Evolutionary conservation across 2,888 invertebrate genomes (phyloP).

Genomic region (Cephus runcator): DNA sequence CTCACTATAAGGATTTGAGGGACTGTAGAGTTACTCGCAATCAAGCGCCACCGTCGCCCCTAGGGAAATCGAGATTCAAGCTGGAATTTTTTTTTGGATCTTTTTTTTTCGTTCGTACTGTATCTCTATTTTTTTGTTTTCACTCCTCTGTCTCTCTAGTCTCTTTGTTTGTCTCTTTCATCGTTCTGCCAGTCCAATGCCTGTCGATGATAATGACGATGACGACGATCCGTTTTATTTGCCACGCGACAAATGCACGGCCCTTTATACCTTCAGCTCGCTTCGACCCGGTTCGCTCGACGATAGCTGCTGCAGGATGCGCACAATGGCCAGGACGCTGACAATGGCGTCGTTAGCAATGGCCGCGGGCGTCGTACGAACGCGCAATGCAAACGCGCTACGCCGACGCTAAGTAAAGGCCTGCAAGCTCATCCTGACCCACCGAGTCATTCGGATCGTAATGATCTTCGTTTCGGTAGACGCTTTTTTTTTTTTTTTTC

Average conservation of each 20-base stretch:
- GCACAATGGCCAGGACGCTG: constrained; percentile 57
- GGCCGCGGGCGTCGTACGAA: constrained; percentile 47
- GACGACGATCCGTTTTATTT: not conserved
- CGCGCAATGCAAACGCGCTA: constrained; percentile 47
- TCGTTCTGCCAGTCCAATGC: not conserved
- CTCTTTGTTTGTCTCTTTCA: not conserved
- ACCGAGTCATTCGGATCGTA: constrained; percentile 33
- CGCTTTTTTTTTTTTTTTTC: not conserved
- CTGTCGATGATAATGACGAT: not conserved
- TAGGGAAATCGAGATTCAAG: not conserved
- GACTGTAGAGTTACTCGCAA: not conserved
- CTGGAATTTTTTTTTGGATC: not conserved
- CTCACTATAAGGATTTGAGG: not conserved
- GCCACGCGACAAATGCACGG: not conserved
- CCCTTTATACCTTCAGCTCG: not conserved
- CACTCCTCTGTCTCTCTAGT: not conserved
- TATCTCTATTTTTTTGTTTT: not conserved
- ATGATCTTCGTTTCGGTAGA: constrained; percentile 30
- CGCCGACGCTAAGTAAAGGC: constrained; percentile 42
- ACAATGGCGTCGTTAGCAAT: constrained; percentile 65
- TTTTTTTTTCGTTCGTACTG: not conserved
- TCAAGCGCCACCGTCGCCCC: not conserved
- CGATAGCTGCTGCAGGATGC: constrained; percentile 42
- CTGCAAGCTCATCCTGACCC: constrained; percentile 11
- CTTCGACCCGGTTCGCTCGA: not conserved